Evolutionary conservation across 2,797 vertebrate species (phyloP), one percentile per base, ranked within the genome.

Genomic region (Pitangus sulphuratus): DNA sequence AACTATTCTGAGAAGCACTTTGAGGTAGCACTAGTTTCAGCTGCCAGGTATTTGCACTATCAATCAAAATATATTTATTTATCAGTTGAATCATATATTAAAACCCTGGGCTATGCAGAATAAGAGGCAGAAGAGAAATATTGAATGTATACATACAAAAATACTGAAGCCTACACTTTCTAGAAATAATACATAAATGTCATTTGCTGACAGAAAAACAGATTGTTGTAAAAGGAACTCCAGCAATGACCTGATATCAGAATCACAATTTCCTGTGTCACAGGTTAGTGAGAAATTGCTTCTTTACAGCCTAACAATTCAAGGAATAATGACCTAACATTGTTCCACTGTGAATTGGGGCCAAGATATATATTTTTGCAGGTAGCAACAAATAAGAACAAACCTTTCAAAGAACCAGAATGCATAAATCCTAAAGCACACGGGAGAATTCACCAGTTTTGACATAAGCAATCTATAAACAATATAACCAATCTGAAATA

Each of bases 241-340:
- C 89, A 87, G 90, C 90, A 92, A 92, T 89, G 89, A 96, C 93
- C 92, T 75, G 53, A 96, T 71, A 91, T 90, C 89, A 31, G 61
- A 96, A 93, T 95, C 91, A 91, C 91, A 89, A 85, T 81, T 84
- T 95, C 92, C 45, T 93, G 78, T 96, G 96, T 91, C 66, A 74
- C 83, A 89, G 94, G 94, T 93, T 97, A 96, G 96, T 97, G 97
- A 98, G 97, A 96, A 96, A 97, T 95, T 72, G 92, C 89, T 97
- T 96, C 96, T 97, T 97, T 97, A 97, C 89, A 95, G 94, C 96
- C 97, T 93, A 98, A 97, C 97, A 97, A 97, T 97, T 98, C 98
- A 97, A 72, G 44, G 87, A 94, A 96, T 97, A 97, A 98, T 97
- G 97, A 97, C 97, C 96, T 94, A 96, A 97, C 96, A 97, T 97